Evolutionary conservation across 2,797 vertebrate genomes (phyloP), one percentile per base, ranked within the genome.

Genomic region (Sebastes trivittatus): DNA sequence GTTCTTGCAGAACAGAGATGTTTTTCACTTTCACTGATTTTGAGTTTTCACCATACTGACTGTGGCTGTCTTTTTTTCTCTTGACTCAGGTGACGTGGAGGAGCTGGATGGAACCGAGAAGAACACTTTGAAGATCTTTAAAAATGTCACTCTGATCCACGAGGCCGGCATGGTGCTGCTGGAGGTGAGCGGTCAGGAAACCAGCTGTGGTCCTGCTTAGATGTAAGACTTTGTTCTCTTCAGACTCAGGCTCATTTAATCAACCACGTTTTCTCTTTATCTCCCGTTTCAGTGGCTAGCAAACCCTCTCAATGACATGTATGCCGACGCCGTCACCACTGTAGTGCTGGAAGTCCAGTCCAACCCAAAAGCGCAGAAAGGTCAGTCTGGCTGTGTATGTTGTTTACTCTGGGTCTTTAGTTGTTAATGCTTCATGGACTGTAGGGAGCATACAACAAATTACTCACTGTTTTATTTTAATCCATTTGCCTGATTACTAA

Each of bases 221-320:
- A 23, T 9, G 3, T 18, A 5, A 54, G n/a, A 20, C 46, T 23
- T 62, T 30, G 9, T 2, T 22, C 27, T 52, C 14, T 9, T 18
- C 7, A 11, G 42, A 54, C n/a, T 7, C 5, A 1, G n/a, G 9
- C 34, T 42, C 8, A 36, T 68, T 71, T 30, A 30, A 23, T 25
- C 20, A 42, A 10, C 14, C 3, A 1, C 1, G 5, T 0, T 4
- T 23, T 55, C 20, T 61, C 63, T 59, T 72, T 22, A 1, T 55
- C 22, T 60, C 55, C 6, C 60, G 25, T 82, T 72, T 32, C 87
- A 98, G 98, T 98, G 97, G 97, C 93, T 97, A 52, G 97, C 97
- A 11, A 98, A 98, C 91, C 97, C 97, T 87, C 95, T 98, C 75
- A 98, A 98, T 49, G 97, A 98, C 83, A 97, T 97, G 97, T 98